Conservation (phyloP, 2,888 invertebrate genomes). For the Dicranocentrus wangi region DNA sequence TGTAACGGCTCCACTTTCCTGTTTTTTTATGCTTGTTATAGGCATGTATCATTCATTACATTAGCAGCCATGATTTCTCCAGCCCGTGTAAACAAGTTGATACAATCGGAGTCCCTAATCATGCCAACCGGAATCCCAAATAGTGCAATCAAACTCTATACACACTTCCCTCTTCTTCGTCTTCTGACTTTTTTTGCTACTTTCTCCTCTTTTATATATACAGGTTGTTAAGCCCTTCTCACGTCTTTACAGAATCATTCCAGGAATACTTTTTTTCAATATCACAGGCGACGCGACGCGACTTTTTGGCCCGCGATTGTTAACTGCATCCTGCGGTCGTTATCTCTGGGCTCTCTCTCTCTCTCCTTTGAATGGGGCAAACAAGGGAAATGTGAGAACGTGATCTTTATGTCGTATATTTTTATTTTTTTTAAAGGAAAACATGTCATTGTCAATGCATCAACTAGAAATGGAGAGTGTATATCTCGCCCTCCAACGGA, state of each 20-base stretch:
- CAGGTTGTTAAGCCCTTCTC: too few species aligned
- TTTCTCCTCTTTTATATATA: background rate
- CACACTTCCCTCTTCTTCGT: too few species aligned
- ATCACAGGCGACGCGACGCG: too few species aligned
- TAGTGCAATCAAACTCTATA: too few species aligned
- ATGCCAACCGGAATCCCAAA: too few species aligned
- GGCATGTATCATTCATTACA: conserved; percentile 1
- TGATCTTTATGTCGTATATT: conserved; percentile 52
- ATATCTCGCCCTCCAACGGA: too few species aligned
- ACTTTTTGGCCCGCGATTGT: conserved; percentile 36
- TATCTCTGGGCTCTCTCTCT: conserved; percentile 2
- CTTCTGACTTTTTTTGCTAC: too few species aligned
- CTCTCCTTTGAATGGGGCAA: conserved; percentile 19
- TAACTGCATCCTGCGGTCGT: conserved; percentile 37
- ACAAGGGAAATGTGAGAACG: conserved; percentile 56
- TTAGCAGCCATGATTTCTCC: conserved; percentile 2
- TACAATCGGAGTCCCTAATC: conserved; percentile 6
- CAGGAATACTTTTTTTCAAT: too few species aligned
- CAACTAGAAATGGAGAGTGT: too few species aligned
- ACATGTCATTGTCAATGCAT: conserved; percentile 19
- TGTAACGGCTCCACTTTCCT: too few species aligned
- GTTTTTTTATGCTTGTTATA: conserved; percentile 1
- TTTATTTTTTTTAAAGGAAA: conserved; percentile 11
- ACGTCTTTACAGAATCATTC: too few species aligned
- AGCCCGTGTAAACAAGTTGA: conserved; percentile 38